Evolutionary conservation across 53 echinoderm and acorn worm genomes (phyloP).

Genomic region (Astropecten irregularis): DNA sequence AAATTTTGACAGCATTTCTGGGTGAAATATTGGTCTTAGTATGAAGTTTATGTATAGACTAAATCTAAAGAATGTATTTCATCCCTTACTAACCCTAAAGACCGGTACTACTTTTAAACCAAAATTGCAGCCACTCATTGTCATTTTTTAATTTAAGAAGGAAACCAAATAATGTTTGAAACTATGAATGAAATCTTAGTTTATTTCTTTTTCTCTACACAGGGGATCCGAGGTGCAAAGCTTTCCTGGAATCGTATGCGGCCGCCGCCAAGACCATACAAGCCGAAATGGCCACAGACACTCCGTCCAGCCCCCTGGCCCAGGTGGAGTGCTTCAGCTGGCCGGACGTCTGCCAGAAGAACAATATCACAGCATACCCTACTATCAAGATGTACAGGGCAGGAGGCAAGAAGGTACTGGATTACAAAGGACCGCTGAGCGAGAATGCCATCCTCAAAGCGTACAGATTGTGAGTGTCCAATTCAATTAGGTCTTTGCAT

Average conservation of each 20-base stretch:
- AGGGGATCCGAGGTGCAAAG: slow-evolving; percentile 90
- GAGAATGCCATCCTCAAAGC: slow-evolving; percentile 59
- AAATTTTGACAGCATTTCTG: too few relatives aligned
- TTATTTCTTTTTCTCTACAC: neutral
- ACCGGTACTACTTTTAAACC: too few relatives aligned
- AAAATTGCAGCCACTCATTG: too few relatives aligned
- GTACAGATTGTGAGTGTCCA: slow-evolving; percentile 79
- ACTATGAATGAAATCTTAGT: too few relatives aligned
- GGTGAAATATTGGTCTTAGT: too few relatives aligned
- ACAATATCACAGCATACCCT: slow-evolving; percentile 89
- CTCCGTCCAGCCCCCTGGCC: slow-evolving; percentile 65
- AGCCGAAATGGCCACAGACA: slow-evolving; percentile 4
- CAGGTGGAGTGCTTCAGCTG: slow-evolving; percentile 91
- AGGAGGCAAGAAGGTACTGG: slow-evolving; percentile 27
- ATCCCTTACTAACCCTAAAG: too few relatives aligned
- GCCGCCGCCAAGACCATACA: slow-evolving; percentile 56
- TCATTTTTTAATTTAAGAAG: too few relatives aligned
- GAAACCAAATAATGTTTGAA: too few relatives aligned
- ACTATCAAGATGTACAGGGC: slow-evolving; percentile 76
- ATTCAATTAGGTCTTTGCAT: neutral
- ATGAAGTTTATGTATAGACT: too few relatives aligned
- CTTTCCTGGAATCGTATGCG: slow-evolving; percentile 74
- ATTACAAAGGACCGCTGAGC: slow-evolving; percentile 75
- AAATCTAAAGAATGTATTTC: too few relatives aligned
- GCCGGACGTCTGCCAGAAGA: slow-evolving; percentile 92